Evolutionary conservation across 2,797 vertebrate species (phyloP).

Genomic region (Takifugu rubripes): DNA sequence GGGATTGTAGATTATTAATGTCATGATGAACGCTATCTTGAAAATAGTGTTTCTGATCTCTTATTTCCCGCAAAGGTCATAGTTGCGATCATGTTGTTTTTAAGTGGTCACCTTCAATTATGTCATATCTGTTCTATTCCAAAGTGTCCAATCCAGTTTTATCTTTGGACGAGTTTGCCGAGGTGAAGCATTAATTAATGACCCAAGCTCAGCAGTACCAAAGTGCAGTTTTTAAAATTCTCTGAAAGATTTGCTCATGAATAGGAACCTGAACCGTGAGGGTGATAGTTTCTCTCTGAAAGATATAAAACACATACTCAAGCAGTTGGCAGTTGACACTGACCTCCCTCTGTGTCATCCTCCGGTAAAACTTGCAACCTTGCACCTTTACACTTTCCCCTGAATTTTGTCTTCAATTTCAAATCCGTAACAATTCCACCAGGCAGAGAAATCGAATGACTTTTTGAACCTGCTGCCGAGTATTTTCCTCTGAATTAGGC

Average conservation of each 20-base stretch:
- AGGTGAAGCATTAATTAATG: background rate
- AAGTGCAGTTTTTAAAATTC: slow-evolving; percentile 1
- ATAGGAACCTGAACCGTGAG: too few relatives aligned
- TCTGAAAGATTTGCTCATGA: background rate
- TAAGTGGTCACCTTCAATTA: slow-evolving; percentile 22
- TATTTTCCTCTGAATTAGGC: background rate
- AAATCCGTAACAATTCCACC: too few relatives aligned
- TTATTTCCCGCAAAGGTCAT: slow-evolving; percentile 17
- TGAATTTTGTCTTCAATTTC: background rate
- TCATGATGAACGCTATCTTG: slow-evolving; percentile 34
- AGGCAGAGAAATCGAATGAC: too few relatives aligned
- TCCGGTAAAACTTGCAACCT: too few relatives aligned
- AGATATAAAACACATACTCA: too few relatives aligned
- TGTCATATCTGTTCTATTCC: slow-evolving; percentile 19
- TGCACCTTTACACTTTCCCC: background rate
- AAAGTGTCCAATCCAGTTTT: slow-evolving; percentile 14
- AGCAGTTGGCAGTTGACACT: too few relatives aligned
- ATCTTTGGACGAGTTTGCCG: slow-evolving; percentile 27
- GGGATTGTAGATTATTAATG: slow-evolving; percentile 44
- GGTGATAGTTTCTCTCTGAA: too few relatives aligned
- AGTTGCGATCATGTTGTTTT: slow-evolving; percentile 18
- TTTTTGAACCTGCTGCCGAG: background rate
- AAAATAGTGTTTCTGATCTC: slow-evolving; percentile 36
- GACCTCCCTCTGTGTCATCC: too few relatives aligned
- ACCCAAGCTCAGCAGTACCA: background rate